A percentile compares a stretch with the other conserved stretches of the same genome.
phyloP scores from a whole-genome alignment of 2,888 invertebrate genomes.

The Trachelus stipa region DNA sequence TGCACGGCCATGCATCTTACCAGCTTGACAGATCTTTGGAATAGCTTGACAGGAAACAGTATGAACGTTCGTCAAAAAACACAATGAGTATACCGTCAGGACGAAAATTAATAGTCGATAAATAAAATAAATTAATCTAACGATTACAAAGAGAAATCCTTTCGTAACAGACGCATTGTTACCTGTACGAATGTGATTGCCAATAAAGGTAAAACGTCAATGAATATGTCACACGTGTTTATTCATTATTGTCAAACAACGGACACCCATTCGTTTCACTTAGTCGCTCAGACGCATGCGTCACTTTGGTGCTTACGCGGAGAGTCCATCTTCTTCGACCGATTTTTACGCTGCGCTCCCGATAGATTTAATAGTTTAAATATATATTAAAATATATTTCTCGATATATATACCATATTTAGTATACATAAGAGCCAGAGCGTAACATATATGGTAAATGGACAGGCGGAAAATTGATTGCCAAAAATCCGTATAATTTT shows the following conservation, averaged over 20 bases:
- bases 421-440: constrained; percentile 1
- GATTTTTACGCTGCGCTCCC: background rate
- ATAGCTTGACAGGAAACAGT: background rate
- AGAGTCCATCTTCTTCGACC: background rate
- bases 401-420: constrained; percentile 14
- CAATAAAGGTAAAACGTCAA: background rate
- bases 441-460: background rate
- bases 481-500: background rate
- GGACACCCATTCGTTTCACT: constrained; percentile 35
- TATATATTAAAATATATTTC: background rate
- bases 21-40: background rate
- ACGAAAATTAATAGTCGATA: background rate
- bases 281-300: background rate
- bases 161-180: background rate
- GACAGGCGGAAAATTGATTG: background rate
- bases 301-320: background rate
- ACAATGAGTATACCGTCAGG: background rate
- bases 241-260: constrained; percentile 54
- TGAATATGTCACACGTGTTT: constrained; percentile 48
- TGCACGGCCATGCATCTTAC: background rate
- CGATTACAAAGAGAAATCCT: background rate
- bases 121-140: background rate
- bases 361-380: background rate
- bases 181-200: background rate
- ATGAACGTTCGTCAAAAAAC: background rate